These are phyloP conservation scores for Liolophura sinensis DNA, from an alignment of 1,140 invertebrate species.

Conservation along the genomic window DNA sequence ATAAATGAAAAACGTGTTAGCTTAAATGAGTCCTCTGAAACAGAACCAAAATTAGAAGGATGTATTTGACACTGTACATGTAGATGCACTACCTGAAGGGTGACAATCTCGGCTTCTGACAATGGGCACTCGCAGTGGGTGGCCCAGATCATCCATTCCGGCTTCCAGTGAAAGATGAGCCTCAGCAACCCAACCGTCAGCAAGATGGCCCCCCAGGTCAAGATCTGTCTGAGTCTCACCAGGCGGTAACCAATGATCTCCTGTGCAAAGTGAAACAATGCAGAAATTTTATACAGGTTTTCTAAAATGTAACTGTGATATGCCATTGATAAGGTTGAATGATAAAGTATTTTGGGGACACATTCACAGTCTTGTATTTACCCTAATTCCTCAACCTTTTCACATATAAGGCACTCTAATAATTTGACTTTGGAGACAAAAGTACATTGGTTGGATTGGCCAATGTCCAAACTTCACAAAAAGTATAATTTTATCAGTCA, in stretches of 20 bases:
- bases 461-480: no score
- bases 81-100: constrained; percentile 32
- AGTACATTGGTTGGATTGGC: no score
- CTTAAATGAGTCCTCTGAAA: no score
- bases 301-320: background rate
- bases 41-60: no score
- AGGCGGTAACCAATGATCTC: constrained; percentile 29
- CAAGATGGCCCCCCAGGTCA: constrained; percentile 69
- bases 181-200: constrained; percentile 76
- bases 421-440: no score
- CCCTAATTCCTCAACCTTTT: no score
- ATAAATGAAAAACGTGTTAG: no score
- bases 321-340: constrained; percentile 5
- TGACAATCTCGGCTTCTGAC: constrained; percentile 62
- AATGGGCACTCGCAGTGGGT: constrained; percentile 74
- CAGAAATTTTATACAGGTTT: background rate
- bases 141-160: constrained; percentile 73
- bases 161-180: constrained; percentile 86
- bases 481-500: no score
- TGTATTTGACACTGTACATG: no score
- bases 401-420: no score
- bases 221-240: constrained; percentile 22
- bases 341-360: background rate
- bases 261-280: constrained; percentile 15
- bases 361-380: background rate